Evolutionary conservation across 2,113 vertebrate species (phyloP).

Genomic region (Pseudorasbora parva): DNA sequence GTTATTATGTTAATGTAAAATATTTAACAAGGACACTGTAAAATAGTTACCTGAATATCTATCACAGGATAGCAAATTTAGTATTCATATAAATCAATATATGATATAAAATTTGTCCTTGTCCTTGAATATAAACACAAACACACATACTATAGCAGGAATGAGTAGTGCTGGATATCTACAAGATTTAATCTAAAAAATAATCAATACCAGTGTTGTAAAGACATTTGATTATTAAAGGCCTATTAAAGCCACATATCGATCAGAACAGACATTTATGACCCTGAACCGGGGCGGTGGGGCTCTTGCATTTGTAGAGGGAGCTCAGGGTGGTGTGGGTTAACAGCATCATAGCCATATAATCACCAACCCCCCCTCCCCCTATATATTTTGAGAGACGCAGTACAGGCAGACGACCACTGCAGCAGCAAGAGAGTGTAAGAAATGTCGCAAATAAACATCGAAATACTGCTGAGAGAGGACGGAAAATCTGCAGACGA

Average conservation of each 20-base stretch:
- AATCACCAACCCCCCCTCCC: constrained; percentile 49
- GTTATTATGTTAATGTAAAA: too few relatives aligned
- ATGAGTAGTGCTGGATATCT: not conserved
- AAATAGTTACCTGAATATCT: too few relatives aligned
- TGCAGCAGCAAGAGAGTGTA: constrained; percentile 62
- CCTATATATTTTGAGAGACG: constrained; percentile 22
- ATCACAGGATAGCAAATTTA: not conserved
- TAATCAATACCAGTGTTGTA: not conserved
- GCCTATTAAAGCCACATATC: constrained; percentile 31
- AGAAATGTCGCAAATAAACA: constrained; percentile 59
- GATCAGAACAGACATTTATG: not conserved
- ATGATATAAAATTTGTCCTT: not conserved
- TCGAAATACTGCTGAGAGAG: constrained; percentile 54
- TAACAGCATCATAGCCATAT: constrained; percentile 40
- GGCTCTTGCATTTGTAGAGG: constrained; percentile 65
- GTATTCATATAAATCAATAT: not conserved
- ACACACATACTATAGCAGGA: not conserved
- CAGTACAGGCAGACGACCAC: constrained; percentile 29
- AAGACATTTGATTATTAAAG: constrained; percentile 3
- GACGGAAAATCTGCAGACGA: constrained; percentile 64
- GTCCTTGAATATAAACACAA: not conserved
- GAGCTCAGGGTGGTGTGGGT: constrained; percentile 54
- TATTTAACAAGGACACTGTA: too few relatives aligned
- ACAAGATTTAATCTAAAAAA: constrained; percentile 15
- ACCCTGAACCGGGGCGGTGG: constrained; percentile 35